Conservation (phyloP, 2,113 vertebrate species). For the Bambusicola thoracicus region DNA sequence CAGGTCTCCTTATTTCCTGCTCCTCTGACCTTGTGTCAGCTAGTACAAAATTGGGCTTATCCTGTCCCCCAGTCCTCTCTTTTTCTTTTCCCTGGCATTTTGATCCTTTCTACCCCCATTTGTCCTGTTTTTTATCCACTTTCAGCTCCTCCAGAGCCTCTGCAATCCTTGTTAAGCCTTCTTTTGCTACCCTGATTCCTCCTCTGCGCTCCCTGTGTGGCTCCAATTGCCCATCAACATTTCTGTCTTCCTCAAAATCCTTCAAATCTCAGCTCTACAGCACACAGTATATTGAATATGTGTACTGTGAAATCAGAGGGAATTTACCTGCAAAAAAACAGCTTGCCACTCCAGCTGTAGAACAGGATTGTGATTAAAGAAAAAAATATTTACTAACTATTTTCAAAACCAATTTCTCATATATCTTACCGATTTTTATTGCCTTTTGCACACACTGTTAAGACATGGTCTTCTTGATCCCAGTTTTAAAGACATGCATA, state of each 20-base stretch:
- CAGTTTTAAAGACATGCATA: neutral
- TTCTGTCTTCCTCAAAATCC: constrained; percentile 69
- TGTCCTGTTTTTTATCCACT: constrained; percentile 59
- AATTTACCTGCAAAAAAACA: constrained; percentile 47
- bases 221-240: constrained; percentile 67
- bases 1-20: neutral
- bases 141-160: constrained; percentile 40
- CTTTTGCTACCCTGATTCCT: constrained; percentile 64
- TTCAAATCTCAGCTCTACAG: constrained; percentile 64
- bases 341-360: neutral
- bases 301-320: constrained; percentile 49
- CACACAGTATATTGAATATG: constrained; percentile 41
- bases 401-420: neutral
- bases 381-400: neutral
- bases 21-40: constrained; percentile 18
- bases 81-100: constrained; percentile 35
- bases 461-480: neutral
- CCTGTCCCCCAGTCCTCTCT: neutral
- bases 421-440: neutral
- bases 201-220: constrained; percentile 52
- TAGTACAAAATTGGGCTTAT: constrained; percentile 34
- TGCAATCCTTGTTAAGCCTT: constrained; percentile 68
- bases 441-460: neutral
- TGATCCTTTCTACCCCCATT: constrained; percentile 47
- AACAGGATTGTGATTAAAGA: neutral